Evolutionary conservation across 1,140 invertebrate genomes (phyloP), one percentile per base, ranked within the genome.

Genomic region (Monochamus saltuarius): DNA sequence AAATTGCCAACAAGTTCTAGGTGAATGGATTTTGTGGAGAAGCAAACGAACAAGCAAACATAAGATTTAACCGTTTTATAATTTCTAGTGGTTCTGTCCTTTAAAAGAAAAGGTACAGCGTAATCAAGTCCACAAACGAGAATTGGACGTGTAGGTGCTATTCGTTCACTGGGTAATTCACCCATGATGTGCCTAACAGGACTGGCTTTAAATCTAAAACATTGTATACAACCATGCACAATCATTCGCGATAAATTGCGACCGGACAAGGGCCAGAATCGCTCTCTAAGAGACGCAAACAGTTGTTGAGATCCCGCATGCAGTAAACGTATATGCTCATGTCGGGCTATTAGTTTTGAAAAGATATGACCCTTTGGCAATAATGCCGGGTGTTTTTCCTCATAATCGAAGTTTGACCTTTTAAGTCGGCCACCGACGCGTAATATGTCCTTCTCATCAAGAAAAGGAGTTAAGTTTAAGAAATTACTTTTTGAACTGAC

Each of bases 391-490:
- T 72, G 65, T 56, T 68, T 69, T 36, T 53, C 55, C 42, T 68
- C 56, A 49, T 57, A 45, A 42, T 68, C 7, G 13, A 62, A 11
- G n/a, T 52, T 51, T 1, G 75, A 54, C 38, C 77, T 58, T n/a
- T 53, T 47, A 2, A 80, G 39, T 54, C 78, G 55, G 14, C 79
- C 75, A 4, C 78, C 78, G 0, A 80, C 77, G 16, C 77, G 61
- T 36, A 80, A 39, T 9, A 78, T 38, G 6, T 68, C 69, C 8
- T 69, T 10, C 11, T 72, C 13, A 55, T 78, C 75, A 11, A 80
- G 34, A 47, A 74, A 74, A n/a, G 77, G 77, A 22, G 63, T 66
- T 8, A 78, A 61, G 40, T 55, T 65, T 52, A 50, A 19, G 51
- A 71, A 52, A 16, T 61, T 56, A 38, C 45, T 62, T 10, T 10